phyloP scores from a whole-genome alignment of 2,797 vertebrate species.

The Setipinna tenuifilis region DNA sequence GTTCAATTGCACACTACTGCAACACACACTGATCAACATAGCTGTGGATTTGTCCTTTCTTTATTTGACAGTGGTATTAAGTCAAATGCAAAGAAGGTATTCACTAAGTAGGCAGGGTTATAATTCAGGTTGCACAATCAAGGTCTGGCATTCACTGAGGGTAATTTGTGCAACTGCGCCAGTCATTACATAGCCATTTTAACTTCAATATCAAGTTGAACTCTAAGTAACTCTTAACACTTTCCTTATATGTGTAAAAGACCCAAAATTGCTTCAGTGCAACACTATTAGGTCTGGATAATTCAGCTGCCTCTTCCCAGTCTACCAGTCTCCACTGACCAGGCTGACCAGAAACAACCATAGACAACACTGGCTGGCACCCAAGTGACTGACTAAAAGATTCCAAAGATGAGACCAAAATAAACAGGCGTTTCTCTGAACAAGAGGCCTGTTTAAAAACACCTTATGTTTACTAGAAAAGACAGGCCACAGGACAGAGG shows the following conservation, averaged over 20 bases:
- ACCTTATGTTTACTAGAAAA: background rate
- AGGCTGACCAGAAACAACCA: background rate
- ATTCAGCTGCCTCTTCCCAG: background rate
- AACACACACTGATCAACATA: too few relatives aligned
- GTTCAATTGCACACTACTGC: background rate
- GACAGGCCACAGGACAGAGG: background rate
- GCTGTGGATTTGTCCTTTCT: background rate
- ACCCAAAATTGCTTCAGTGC: background rate
- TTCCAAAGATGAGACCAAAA: conserved; percentile 7
- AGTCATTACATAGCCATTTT: background rate
- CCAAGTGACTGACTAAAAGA: background rate
- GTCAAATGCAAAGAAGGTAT: background rate
- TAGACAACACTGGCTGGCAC: background rate
- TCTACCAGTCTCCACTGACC: background rate
- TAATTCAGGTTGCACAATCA: background rate
- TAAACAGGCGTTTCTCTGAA: background rate
- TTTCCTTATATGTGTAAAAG: background rate
- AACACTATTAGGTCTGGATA: background rate
- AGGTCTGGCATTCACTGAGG: background rate
- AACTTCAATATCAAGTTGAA: background rate
- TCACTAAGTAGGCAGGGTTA: background rate
- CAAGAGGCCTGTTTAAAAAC: background rate
- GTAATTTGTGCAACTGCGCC: background rate
- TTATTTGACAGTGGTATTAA: background rate
- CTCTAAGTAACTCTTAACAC: background rate